These are phyloP conservation scores for Labeo catla DNA, from an alignment of 2,113 vertebrate species.

Conservation along the genomic window DNA sequence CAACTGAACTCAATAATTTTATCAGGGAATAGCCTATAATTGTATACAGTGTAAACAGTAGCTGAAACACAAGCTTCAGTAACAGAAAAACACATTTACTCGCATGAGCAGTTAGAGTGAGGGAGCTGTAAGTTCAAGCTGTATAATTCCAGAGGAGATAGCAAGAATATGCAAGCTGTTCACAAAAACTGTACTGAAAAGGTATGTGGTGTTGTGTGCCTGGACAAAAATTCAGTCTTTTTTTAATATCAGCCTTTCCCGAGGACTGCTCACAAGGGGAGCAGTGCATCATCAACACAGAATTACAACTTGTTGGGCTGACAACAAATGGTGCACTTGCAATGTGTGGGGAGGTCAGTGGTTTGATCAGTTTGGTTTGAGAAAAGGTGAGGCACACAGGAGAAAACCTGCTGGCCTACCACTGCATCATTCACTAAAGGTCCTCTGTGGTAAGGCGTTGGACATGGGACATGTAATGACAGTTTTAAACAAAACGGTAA, in stretches of 20 bases:
- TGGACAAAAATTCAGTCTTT: neutral
- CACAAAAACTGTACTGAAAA: neutral
- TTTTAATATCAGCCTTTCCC: neutral
- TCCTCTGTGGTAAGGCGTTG: conserved; percentile 1
- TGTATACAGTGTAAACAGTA: no score
- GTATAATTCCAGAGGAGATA: neutral
- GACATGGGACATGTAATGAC: neutral
- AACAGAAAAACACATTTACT: neutral
- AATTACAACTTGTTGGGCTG: neutral
- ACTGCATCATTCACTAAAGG: conserved; percentile 2
- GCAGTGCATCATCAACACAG: neutral
- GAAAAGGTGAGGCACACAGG: neutral
- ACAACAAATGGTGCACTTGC: neutral
- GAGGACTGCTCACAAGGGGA: neutral
- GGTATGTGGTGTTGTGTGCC: neutral
- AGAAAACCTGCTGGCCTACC: neutral
- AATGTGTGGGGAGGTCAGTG: neutral
- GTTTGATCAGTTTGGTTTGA: neutral
- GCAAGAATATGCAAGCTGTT: neutral
- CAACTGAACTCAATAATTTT: no score
- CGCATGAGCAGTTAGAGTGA: neutral
- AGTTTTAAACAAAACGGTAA: neutral
- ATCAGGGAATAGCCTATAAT: no score
- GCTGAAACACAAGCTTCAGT: neutral
- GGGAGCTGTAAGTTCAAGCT: neutral